A percentile compares a stretch with the other conserved stretches of the same genome.
Conservation (phyloP, 1,140 invertebrate genomes). For the Leucophenga varia region DNA sequence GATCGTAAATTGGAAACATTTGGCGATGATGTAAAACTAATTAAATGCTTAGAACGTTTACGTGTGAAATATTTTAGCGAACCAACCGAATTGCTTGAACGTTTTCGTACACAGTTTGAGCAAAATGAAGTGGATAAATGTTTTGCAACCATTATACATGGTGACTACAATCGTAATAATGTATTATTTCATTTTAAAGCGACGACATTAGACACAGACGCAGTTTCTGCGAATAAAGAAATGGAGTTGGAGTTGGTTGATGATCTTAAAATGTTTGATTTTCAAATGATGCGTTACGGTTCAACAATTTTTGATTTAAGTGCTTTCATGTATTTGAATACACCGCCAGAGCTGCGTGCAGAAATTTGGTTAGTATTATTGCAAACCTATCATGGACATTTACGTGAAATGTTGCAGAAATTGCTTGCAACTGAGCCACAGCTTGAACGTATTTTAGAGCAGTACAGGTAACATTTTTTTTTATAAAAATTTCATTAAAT, state of each 20-base stretch:
- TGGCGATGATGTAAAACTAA: slow-evolving; percentile 9
- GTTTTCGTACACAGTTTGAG: slow-evolving; percentile 21
- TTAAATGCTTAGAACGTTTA: slow-evolving; percentile 13
- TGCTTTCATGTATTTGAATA: slow-evolving; percentile 52
- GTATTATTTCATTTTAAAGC: slow-evolving; percentile 43
- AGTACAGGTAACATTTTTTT: slow-evolving; percentile 35
- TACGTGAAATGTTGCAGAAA: slow-evolving; percentile 7
- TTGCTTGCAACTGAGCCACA: too few relatives aligned
- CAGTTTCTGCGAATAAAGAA: slow-evolving; percentile 23
- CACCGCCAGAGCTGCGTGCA: slow-evolving; percentile 14
- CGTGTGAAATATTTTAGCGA: slow-evolving; percentile 25
- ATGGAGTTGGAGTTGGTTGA: slow-evolving; percentile 6
- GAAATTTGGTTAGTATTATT: slow-evolving; percentile 16
- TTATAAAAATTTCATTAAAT: too few relatives aligned
- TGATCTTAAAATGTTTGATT: slow-evolving; percentile 45
- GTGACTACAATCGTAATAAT: slow-evolving; percentile 53
- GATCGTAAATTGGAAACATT: slow-evolving; percentile 19
- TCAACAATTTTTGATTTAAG: slow-evolving; percentile 39
- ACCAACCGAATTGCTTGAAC: slow-evolving; percentile 35
- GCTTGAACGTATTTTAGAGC: slow-evolving; percentile 19
- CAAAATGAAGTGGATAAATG: slow-evolving; percentile 20
- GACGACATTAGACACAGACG: too few relatives aligned
- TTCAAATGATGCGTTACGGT: slow-evolving; percentile 46
- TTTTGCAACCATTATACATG: slow-evolving; percentile 44
- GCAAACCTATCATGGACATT: slow-evolving; percentile 13